Evolutionary conservation across 1,140 invertebrate genomes (phyloP).

Genomic region (Drosophila truncata): DNA sequence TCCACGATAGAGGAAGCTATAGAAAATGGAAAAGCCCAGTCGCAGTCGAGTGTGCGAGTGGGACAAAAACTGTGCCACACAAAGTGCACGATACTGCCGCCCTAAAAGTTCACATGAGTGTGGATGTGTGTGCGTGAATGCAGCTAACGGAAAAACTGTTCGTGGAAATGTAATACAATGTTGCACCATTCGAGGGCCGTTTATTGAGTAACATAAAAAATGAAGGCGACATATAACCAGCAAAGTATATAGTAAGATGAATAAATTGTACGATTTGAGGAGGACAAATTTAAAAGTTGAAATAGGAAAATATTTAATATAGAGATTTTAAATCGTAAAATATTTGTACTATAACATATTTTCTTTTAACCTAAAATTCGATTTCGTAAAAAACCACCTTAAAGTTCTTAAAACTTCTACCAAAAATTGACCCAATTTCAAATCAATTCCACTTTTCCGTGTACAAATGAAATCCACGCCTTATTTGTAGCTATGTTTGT

Average conservation of each 20-base stretch:
- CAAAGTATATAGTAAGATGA: background rate
- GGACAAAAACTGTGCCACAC: slow-evolving; percentile 40
- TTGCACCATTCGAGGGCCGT: slow-evolving; percentile 39
- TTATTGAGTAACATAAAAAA: slow-evolving; percentile 14
- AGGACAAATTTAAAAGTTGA: no score
- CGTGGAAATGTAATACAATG: slow-evolving; percentile 48
- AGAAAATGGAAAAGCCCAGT: slow-evolving; percentile 15
- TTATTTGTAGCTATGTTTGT: slow-evolving; percentile 23
- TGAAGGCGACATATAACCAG: slow-evolving; percentile 1
- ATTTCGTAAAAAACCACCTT: background rate
- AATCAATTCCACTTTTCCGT: slow-evolving; percentile 9
- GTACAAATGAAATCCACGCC: slow-evolving; percentile 30
- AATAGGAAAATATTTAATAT: background rate
- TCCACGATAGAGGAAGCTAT: slow-evolving; percentile 29
- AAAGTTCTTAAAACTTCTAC: background rate
- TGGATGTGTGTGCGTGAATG: slow-evolving; percentile 26
- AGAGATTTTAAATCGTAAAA: background rate
- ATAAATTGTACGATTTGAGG: background rate
- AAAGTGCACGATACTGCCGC: slow-evolving; percentile 33
- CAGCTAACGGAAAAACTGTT: slow-evolving; percentile 31
- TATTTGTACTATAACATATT: background rate
- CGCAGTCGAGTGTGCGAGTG: slow-evolving; percentile 1
- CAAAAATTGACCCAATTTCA: slow-evolving; percentile 16
- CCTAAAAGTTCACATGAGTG: slow-evolving; percentile 26
- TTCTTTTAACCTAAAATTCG: background rate